phyloP scores from a whole-genome alignment of 2,113 vertebrate species.

The Cyanoderma ruficeps region DNA sequence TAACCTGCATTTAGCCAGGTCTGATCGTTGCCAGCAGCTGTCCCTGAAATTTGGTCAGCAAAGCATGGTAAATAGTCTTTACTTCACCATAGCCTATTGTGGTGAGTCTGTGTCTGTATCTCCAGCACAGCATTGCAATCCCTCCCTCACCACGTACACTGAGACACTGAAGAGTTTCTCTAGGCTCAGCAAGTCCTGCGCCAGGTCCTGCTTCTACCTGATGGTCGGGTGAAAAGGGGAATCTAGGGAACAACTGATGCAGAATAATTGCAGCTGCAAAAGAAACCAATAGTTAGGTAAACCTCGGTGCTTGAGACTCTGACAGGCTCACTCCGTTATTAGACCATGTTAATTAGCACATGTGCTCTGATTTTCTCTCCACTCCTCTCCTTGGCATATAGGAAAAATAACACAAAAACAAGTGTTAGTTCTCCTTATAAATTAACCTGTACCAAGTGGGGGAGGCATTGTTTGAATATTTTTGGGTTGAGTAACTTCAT shows the following conservation, averaged over 20 bases:
- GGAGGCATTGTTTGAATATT: slow-evolving; percentile 40
- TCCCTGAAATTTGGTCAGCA: not conserved
- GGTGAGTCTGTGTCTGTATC: not conserved
- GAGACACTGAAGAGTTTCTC: not conserved
- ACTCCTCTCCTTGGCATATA: not conserved
- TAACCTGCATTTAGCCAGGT: not conserved
- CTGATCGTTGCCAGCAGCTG: not conserved
- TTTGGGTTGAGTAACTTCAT: slow-evolving; percentile 56
- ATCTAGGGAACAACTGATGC: not conserved
- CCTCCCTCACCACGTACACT: not conserved
- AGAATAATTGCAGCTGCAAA: slow-evolving; percentile 14
- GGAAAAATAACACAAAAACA: slow-evolving; percentile 6
- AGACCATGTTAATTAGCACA: slow-evolving; percentile 48
- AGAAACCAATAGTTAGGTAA: slow-evolving; percentile 13
- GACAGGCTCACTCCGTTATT: not conserved
- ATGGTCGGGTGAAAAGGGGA: not conserved
- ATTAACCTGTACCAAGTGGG: slow-evolving; percentile 55
- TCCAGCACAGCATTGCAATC: not conserved
- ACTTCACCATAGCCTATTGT: not conserved
- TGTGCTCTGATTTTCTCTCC: slow-evolving; percentile 5
- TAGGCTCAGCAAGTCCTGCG: not conserved
- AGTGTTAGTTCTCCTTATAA: slow-evolving; percentile 74
- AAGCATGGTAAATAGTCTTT: not conserved
- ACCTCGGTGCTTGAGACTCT: not conserved
- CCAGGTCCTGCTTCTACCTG: not conserved